These are phyloP conservation scores for Gavia stellata DNA, from an alignment of 2,113 vertebrate genomes.

Conservation along the genomic window DNA sequence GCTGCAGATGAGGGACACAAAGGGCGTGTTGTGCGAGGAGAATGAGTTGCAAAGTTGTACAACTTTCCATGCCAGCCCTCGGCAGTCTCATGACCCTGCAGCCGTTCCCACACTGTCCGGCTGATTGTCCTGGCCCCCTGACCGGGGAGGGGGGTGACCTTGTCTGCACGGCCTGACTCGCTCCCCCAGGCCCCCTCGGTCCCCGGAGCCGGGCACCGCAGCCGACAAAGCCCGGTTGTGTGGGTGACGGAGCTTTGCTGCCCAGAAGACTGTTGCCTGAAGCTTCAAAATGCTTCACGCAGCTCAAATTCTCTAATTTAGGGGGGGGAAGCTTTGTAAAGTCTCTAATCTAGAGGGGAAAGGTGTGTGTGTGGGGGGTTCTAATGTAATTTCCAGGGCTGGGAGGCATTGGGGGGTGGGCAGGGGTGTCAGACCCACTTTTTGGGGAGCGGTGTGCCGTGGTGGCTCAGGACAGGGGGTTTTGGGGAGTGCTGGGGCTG, in stretches of 20 bases:
- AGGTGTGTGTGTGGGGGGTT: neutral
- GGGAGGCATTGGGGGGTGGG: neutral
- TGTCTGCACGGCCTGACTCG: neutral
- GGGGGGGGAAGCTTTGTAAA: neutral
- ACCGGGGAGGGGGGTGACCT: neutral
- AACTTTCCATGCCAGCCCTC: neutral
- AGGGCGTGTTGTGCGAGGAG: conserved; percentile 32
- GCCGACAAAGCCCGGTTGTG: neutral
- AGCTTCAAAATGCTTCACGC: neutral
- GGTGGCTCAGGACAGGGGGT: fast-evolving
- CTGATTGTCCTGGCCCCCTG: neutral
- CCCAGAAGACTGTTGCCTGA: neutral
- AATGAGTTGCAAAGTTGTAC: neutral
- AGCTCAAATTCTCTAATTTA: neutral
- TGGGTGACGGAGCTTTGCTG: neutral
- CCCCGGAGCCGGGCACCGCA: fast-evolving
- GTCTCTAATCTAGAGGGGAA: neutral
- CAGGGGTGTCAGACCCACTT: neutral
- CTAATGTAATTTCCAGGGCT: fast-evolving
- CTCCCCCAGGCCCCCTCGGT: neutral
- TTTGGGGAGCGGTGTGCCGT: fast-evolving
- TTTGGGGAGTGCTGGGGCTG: neutral
- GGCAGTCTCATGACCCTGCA: conserved; percentile 20
- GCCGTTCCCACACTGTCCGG: neutral
- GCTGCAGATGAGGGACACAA: neutral